These are phyloP conservation scores for Spilosoma lubricipeda DNA, from an alignment of 2,888 invertebrate species.

Conservation along the genomic window DNA sequence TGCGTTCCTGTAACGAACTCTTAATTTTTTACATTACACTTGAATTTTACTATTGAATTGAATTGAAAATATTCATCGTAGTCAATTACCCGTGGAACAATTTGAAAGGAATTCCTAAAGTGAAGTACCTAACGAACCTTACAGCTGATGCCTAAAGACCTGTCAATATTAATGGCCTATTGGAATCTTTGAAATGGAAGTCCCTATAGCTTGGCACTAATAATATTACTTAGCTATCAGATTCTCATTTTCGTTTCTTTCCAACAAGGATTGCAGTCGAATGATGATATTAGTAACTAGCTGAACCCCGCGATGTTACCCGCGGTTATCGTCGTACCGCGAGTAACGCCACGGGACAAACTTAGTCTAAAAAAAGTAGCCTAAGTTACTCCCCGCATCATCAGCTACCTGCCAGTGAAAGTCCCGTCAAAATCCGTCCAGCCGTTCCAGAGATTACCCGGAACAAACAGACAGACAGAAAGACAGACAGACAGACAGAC, in stretches of 20 bases:
- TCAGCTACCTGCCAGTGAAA: no score
- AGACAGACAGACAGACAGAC: no score
- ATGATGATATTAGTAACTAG: conserved; percentile 13
- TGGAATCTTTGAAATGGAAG: conserved; percentile 7
- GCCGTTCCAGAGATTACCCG: no score
- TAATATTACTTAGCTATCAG: background rate
- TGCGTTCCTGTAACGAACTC: background rate
- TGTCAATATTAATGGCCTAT: conserved; percentile 7
- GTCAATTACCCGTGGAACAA: background rate
- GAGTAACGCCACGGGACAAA: no score
- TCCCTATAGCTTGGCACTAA: background rate
- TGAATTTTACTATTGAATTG: background rate
- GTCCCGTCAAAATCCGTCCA: no score
- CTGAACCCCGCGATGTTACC: no score
- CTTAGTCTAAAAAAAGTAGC: no score
- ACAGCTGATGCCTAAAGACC: background rate
- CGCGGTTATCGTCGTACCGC: no score
- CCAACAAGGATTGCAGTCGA: background rate
- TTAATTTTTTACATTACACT: background rate
- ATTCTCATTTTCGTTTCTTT: background rate
- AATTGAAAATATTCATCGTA: background rate
- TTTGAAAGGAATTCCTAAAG: conserved; percentile 5
- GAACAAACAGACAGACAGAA: no score
- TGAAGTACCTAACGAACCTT: conserved; percentile 4
- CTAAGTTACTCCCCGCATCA: no score